Base-by-base conservation (phyloP, 2,888 invertebrate genomes). In the Sipha maydis region DNA sequence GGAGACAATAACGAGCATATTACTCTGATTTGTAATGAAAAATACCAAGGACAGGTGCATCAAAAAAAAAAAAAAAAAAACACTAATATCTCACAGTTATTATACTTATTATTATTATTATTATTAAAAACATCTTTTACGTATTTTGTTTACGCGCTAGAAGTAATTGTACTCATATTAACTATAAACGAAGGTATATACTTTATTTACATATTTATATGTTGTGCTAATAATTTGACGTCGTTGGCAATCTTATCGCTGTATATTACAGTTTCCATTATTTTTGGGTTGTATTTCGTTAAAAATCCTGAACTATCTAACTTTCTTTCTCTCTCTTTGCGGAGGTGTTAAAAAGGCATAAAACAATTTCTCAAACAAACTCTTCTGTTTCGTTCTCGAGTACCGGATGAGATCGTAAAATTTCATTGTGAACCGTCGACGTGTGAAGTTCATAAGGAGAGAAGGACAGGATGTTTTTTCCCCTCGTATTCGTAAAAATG, bases 351-450 rank as follows among this genome's bases (percentile, higher is more conserved):
- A 76, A 76, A 85, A 67, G 61, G 38, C 61, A 48, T 77, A 71
- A 79, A 69, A 86, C 38, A 34, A 78, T 86, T 85, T 85, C 77
- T 67, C 85, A 69, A 67, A 69, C 69, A 19, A 38, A 83, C 73
- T 75, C 75, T 34, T 83, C n/a, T 34, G 83, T 56, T 83, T 83
- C 54, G 41, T 41, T 54, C 38, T 7, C 28, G 61, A 34, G 75
- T 28, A 86, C 86, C 86, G 86, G 86, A 86, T 34, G 80, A 86
- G 86, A 38, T 86, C 71, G 56, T 86, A 86, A 86, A 86, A 79
- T 73, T 79, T 71, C 79, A 86, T 56, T 78, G 79, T 80, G 54
- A 85, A 79, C 71, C 80, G 86, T 54, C 86, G 71, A 86, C 79
- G 86, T 86, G 79, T 79, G 86, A 77, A 76, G 84, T 84, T 61